These are phyloP conservation scores for Acrocephalus arundinaceus DNA, from an alignment of 2,113 vertebrate genomes.

Conservation along the genomic window DNA sequence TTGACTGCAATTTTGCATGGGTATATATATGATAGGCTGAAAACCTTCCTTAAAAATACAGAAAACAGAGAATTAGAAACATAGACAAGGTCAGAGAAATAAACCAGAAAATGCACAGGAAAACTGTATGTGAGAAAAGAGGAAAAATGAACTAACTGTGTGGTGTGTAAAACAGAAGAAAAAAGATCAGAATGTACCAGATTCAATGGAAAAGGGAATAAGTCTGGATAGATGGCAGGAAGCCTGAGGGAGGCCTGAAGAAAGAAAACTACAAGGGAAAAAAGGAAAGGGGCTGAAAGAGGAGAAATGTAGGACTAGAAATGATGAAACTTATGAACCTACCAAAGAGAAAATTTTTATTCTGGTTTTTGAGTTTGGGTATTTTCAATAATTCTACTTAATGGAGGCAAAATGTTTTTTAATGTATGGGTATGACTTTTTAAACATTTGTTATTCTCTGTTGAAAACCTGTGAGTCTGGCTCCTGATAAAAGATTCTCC, in stretches of 20 bases:
- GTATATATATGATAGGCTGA: not conserved
- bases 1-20: not conserved
- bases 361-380: not conserved
- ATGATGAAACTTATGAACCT: not conserved
- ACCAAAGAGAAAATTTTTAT: not conserved
- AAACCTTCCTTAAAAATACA: not conserved
- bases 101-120: not conserved
- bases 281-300: not conserved
- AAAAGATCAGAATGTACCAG: constrained; percentile 41
- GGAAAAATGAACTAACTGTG: not conserved
- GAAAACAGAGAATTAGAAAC: not conserved
- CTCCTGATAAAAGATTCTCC: not conserved
- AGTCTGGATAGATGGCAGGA: not conserved
- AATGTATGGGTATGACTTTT: not conserved
- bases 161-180: not conserved
- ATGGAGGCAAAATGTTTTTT: not conserved
- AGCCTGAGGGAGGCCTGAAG: constrained; percentile 55
- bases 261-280: constrained; percentile 44
- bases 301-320: not conserved
- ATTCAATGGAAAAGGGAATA: constrained; percentile 24
- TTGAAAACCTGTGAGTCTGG: not conserved
- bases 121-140: not conserved
- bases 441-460: not conserved
- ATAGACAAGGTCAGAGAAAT: not conserved
- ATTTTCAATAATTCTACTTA: not conserved